These are phyloP conservation scores for Ptychadena robeensis DNA, from an alignment of 2,797 vertebrate species.

Conservation along the genomic window DNA sequence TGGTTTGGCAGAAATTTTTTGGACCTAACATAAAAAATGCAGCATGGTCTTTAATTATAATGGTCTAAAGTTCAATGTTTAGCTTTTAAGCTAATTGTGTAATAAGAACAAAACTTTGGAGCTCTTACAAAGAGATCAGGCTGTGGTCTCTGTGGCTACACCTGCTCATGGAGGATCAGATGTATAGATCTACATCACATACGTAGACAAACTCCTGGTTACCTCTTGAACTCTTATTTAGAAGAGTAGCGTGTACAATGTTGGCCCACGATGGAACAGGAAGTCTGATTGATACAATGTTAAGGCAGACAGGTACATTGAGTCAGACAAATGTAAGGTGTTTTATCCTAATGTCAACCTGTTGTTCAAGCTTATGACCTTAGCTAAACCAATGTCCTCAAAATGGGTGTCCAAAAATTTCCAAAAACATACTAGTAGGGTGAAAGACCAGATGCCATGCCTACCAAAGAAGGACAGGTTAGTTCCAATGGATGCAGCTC, in stretches of 20 bases:
- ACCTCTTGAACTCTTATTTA: background rate
- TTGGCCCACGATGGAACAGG: background rate
- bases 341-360: too few species aligned
- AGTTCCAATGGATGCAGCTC: background rate
- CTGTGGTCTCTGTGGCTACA: slow-evolving; percentile 34
- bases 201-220: slow-evolving; percentile 10
- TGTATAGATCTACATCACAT: slow-evolving; percentile 2
- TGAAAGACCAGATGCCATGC: background rate
- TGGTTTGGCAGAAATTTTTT: too few species aligned
- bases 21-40: too few species aligned
- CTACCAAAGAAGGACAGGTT: background rate
- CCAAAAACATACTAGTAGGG: background rate
- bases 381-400: background rate
- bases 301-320: background rate
- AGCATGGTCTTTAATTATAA: too few species aligned
- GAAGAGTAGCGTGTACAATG: background rate
- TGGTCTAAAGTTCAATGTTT: too few species aligned
- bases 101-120: background rate
- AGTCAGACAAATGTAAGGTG: too few species aligned
- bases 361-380: background rate
- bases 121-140: background rate
- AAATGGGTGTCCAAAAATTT: background rate
- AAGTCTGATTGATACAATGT: background rate
- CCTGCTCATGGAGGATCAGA: slow-evolving; percentile 20
- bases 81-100: too few species aligned